Base-by-base conservation (phyloP, 2,113 vertebrate species). In the Sylvia atricapilla region DNA sequence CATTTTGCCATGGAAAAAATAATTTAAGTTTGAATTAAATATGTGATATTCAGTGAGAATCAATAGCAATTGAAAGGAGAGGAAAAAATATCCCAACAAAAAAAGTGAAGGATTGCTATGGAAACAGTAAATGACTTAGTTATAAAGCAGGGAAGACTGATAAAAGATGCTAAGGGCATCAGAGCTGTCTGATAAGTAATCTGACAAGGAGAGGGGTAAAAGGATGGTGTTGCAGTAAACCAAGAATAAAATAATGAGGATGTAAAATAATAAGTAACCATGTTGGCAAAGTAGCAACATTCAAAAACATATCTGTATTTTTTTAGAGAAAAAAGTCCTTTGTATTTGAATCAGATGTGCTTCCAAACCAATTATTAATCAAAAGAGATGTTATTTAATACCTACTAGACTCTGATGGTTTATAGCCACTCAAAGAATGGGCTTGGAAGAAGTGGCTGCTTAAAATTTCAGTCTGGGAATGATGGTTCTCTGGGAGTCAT, bases 111-210 rank as follows among this genome's bases (percentile, higher is more conserved):
- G 13, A 80, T 85, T 90, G 66, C 94, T 82, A 63, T 93, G 79
- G 76, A 92, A 94, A 88, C 86, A 77, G 55, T 90, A 70, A 90
- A 90, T 58, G 67, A 87, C 39, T 82, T 74, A 58, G 35, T 82
- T 83, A 59, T 11, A 85, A 90, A 73, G 47, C 47, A 55, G 66
- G 35, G 60, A 70, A 81, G 63, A 73, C 24, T 69, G 70, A 85
- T 79, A 77, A 46, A 93, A 89, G 24, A 56, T 9, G 15, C 47
- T 60, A 52, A 92, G 63, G 59, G 55, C 16, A 43, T 84, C 75
- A 83, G 67, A 77, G 43, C 55, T 90, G 59, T 90, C 41, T 69
- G 37, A 35, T 70, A 74, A 76, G 41, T 74, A 84, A 87, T 33
- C 44, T 95, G 70, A 64, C 58, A 82, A 62, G 37, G 13, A 44